Conservation (phyloP, 2,113 vertebrate species). For the Stomatorhinus ivindoensis region DNA sequence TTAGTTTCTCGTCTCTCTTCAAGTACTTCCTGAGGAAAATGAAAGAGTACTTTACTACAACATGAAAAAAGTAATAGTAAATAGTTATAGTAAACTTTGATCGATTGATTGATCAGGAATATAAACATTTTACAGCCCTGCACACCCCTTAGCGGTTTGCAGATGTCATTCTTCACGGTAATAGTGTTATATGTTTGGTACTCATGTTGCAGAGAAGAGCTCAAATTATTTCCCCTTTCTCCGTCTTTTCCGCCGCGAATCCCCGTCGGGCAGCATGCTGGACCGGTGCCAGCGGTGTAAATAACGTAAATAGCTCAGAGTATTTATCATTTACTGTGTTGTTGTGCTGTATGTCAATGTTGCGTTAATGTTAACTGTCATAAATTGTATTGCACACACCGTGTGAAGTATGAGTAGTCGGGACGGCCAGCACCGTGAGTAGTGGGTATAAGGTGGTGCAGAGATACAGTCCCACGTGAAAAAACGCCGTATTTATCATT, state of each 20-base stretch:
- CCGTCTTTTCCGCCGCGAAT: background rate
- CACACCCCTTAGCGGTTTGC: background rate
- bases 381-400: background rate
- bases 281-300: background rate
- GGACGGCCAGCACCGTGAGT: background rate
- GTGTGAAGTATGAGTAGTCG: background rate
- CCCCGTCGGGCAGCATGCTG: background rate
- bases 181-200: background rate
- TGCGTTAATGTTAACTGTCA: background rate
- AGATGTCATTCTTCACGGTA: background rate
- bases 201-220: background rate
- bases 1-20: background rate
- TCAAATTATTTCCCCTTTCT: background rate
- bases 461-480: background rate
- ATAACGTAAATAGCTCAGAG: background rate
- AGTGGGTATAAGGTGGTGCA: background rate
- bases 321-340: background rate
- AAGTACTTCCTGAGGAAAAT: background rate
- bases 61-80: background rate
- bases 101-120: background rate
- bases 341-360: background rate
- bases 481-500: background rate
- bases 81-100: background rate
- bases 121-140: background rate
- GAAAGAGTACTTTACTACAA: background rate